Evolutionary conservation across 2,888 invertebrate species (phyloP).

Genomic region (Cerceris rybyensis): DNA sequence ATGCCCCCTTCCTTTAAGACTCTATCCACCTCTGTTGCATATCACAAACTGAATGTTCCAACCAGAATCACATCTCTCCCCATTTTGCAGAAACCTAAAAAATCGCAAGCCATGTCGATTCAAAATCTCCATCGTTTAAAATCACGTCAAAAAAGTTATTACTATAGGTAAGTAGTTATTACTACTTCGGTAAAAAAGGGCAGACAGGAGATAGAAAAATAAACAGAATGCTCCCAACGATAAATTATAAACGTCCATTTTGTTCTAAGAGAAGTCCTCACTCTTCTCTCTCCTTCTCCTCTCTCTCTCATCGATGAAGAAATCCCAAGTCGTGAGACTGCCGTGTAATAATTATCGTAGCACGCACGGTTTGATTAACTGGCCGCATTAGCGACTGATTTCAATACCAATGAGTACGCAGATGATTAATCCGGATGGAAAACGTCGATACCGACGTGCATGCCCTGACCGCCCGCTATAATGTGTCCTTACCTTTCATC

Average conservation of each 20-base stretch:
- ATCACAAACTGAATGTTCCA: too few species aligned
- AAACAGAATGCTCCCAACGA: slow-evolving; percentile 1
- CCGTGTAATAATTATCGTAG: slow-evolving; percentile 43
- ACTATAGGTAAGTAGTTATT: too few species aligned
- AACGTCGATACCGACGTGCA: slow-evolving; percentile 60
- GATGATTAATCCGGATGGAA: slow-evolving; percentile 63
- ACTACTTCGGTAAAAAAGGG: too few species aligned
- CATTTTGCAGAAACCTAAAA: too few species aligned
- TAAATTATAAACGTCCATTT: slow-evolving; percentile 27
- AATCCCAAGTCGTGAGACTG: slow-evolving; percentile 9
- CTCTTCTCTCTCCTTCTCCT: not conserved
- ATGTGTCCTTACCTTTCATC: slow-evolving; percentile 45
- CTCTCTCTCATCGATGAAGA: slow-evolving; percentile 19
- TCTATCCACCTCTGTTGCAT: too few species aligned
- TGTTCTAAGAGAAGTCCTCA: slow-evolving; percentile 8
- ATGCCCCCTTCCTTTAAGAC: too few species aligned
- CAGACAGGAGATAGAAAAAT: not conserved
- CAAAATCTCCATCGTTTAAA: too few species aligned
- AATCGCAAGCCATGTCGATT: too few species aligned
- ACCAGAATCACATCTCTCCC: too few species aligned
- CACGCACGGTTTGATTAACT: slow-evolving; percentile 49
- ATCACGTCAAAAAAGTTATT: not conserved
- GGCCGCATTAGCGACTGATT: slow-evolving; percentile 43
- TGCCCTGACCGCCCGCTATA: slow-evolving; percentile 51
- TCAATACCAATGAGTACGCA: not conserved